These are phyloP conservation scores for Rotaria magnacalcarata DNA, from an alignment of 2,888 invertebrate species.

Conservation along the genomic window DNA sequence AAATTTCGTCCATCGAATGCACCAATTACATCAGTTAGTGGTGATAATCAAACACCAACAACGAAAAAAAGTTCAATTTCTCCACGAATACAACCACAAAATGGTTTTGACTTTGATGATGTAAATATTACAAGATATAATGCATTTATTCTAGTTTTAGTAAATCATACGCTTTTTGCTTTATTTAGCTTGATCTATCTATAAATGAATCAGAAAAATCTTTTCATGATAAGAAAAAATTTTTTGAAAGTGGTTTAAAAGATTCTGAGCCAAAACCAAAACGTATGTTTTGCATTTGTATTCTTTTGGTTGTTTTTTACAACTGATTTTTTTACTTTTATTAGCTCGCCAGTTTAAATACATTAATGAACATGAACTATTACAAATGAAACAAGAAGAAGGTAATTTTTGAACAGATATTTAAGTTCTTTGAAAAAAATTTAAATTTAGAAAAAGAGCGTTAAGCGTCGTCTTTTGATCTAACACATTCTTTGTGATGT, in stretches of 20 bases:
- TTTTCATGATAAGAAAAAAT: slow-evolving; percentile 44
- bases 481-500: too few species aligned
- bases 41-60: not conserved
- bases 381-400: slow-evolving; percentile 45
- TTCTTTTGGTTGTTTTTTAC: not conserved
- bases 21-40: not conserved
- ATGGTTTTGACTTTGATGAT: slow-evolving; percentile 32
- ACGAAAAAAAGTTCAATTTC: not conserved
- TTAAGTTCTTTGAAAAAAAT: too few species aligned
- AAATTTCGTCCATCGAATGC: not conserved
- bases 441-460: too few species aligned
- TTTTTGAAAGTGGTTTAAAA: slow-evolving; percentile 41
- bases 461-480: too few species aligned
- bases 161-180: not conserved
- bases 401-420: not conserved
- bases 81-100: slow-evolving; percentile 18
- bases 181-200: slow-evolving; percentile 4
- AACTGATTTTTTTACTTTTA: not conserved
- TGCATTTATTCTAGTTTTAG: not conserved
- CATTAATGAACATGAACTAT: slow-evolving; percentile 43
- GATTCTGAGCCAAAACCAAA: slow-evolving; percentile 38
- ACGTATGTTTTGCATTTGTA: slow-evolving; percentile 21
- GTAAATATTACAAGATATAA: not conserved
- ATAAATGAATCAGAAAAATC: slow-evolving; percentile 39
- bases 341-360: slow-evolving; percentile 43